Evolutionary conservation across 2,797 vertebrate genomes (phyloP).

Genomic region (Lacerta agilis): DNA sequence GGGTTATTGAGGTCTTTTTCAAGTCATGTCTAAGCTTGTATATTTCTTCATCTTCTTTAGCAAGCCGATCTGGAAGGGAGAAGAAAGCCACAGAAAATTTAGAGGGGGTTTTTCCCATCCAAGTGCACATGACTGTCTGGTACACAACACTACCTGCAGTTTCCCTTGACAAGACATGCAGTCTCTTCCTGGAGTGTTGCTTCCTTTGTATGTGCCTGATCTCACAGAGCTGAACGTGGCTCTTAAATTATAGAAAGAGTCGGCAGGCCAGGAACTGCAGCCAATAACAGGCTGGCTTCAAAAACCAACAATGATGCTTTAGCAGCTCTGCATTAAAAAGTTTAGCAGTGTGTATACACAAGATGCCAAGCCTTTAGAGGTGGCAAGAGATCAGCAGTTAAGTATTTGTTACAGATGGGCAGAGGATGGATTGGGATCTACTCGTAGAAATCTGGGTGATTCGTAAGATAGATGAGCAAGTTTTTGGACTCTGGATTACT

Average conservation of each 20-base stretch:
- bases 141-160: background rate
- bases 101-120: background rate
- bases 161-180: too few relatives aligned
- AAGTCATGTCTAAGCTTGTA: conserved; percentile 95
- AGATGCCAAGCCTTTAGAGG: background rate
- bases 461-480: too few relatives aligned
- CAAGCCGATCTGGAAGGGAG: conserved; percentile 83
- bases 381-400: background rate
- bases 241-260: background rate
- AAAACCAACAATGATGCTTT: background rate
- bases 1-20: conserved; percentile 90
- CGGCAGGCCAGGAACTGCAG: background rate
- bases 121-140: background rate
- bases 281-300: background rate
- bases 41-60: conserved; percentile 98
- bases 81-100: background rate
- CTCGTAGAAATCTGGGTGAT: too few relatives aligned
- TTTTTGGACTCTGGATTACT: too few relatives aligned
- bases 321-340: too few relatives aligned
- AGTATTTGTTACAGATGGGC: background rate
- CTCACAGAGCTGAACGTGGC: background rate
- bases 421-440: too few relatives aligned
- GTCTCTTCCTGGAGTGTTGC: background rate
- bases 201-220: background rate
- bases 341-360: background rate